phyloP scores from a whole-genome alignment of 2,797 vertebrate species.

The Paramormyrops hopkinsi region DNA sequence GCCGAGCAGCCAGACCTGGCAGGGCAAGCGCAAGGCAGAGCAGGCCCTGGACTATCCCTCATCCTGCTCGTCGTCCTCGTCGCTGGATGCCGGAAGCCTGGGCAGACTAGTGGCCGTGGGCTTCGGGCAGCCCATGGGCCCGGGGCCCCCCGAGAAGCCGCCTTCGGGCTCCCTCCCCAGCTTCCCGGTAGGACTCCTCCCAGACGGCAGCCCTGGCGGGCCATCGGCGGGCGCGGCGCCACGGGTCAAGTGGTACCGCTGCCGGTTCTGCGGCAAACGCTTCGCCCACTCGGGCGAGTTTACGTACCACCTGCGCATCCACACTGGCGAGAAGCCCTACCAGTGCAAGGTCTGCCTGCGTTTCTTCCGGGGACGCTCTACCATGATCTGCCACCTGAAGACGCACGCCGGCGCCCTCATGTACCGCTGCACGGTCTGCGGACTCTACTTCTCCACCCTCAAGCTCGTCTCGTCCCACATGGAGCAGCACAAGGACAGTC shows the following conservation, averaged over 20 bases:
- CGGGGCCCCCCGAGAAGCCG: conserved; percentile 44
- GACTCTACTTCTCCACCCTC: conserved; percentile 91
- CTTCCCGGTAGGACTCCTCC: conserved; percentile 34
- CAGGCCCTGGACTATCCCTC: conserved; percentile 56
- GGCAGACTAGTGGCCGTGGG: conserved; percentile 46
- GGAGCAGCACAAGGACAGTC: conserved; percentile 86
- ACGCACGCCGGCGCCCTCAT: conserved; percentile 93
- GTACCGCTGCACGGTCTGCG: conserved; percentile 93
- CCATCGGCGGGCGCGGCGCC: neutral
- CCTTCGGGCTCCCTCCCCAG: conserved; percentile 18
- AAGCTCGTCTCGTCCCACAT: conserved; percentile 95
- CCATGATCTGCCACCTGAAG: conserved; percentile 98
- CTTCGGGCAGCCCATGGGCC: conserved; percentile 43
- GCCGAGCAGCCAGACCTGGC: conserved; percentile 47
- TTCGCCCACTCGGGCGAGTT: conserved; percentile 98
- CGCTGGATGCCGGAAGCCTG: conserved; percentile 41
- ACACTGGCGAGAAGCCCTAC: conserved; percentile 94
- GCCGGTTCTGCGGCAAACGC: conserved; percentile 88
- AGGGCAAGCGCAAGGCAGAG: conserved; percentile 72
- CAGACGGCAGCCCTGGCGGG: conserved; percentile 37
- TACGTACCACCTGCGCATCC: conserved; percentile 93
- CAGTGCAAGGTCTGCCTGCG: conserved; percentile 96
- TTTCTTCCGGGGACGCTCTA: conserved; percentile 93
- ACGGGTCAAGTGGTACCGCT: conserved; percentile 76
- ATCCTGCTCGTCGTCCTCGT: conserved; percentile 51